Conservation (phyloP, 2,113 vertebrate species). For the Isichthys henryi region DNA sequence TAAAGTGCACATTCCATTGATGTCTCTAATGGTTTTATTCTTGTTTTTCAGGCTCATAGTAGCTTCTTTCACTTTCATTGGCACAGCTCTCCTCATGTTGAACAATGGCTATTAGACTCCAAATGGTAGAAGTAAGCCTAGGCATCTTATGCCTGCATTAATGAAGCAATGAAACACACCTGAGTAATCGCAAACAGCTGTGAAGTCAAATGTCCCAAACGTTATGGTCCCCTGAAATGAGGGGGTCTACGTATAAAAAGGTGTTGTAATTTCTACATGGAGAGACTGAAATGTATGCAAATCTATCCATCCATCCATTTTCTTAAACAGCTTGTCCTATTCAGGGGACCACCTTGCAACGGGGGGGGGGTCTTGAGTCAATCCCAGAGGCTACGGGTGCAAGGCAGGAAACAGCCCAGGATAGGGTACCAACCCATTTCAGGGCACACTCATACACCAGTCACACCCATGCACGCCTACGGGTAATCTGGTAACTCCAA, state of each 20-base stretch:
- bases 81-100: not conserved
- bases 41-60: not conserved
- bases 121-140: not conserved
- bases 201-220: not conserved
- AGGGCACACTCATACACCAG: too few relatives aligned
- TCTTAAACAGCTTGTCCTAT: too few relatives aligned
- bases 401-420: too few relatives aligned
- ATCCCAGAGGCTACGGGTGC: too few relatives aligned
- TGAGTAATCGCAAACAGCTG: not conserved
- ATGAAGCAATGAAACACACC: not conserved
- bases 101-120: not conserved
- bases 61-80: not conserved
- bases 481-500: too few relatives aligned
- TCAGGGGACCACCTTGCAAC: too few relatives aligned
- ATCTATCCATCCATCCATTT: too few relatives aligned
- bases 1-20: not conserved
- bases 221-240: not conserved
- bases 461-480: too few relatives aligned
- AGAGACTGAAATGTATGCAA: not conserved
- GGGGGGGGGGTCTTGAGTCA: too few relatives aligned
- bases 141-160: not conserved
- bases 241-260: not conserved
- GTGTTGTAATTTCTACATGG: not conserved
- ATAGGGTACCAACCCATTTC: too few relatives aligned
- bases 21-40: not conserved